These are phyloP conservation scores for Brachionus asplanchnoidis DNA, from an alignment of 1,140 invertebrate species.

Conservation along the genomic window DNA sequence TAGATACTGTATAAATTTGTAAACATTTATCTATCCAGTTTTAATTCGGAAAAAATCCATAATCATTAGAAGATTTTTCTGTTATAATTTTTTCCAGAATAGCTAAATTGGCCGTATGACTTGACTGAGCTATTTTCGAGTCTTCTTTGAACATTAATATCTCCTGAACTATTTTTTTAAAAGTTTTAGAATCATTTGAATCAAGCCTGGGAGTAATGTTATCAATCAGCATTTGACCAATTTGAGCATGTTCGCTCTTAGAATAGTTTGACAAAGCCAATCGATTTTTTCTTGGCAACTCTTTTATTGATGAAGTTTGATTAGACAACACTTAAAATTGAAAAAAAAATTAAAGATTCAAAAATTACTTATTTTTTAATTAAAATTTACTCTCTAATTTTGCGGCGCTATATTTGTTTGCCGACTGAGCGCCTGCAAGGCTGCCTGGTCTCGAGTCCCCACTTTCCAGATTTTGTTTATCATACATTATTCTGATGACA, in stretches of 20 bases:
- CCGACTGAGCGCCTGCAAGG: not conserved
- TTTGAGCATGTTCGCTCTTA: constrained; percentile 53
- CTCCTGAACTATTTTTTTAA: constrained; percentile 32
- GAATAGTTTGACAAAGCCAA: constrained; percentile 44
- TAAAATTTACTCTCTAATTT: constrained; percentile 18
- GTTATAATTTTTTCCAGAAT: constrained; percentile 43
- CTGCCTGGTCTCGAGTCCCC: constrained; percentile 29
- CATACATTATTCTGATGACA: not conserved
- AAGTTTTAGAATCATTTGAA: constrained; percentile 25
- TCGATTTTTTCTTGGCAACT: constrained; percentile 10
- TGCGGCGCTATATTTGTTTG: constrained; percentile 6
- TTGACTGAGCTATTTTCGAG: not conserved
- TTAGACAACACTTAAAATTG: not conserved
- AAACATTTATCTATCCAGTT: constrained; percentile 53
- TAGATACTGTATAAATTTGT: constrained; percentile 51
- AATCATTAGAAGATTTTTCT: constrained; percentile 49
- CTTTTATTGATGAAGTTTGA: constrained; percentile 8
- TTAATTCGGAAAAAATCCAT: constrained; percentile 51
- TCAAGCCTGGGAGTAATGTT: constrained; percentile 46
- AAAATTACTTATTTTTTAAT: not conserved
- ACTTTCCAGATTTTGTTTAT: not conserved
- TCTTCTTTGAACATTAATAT: constrained; percentile 33
- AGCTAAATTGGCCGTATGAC: not conserved
- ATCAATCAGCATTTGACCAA: constrained; percentile 52
- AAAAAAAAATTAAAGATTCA: not conserved